A percentile compares a stretch with the other conserved stretches of the same genome.
phyloP scores from a whole-genome alignment of 2,797 vertebrate species.

The Hypotaenidia okinawae region DNA sequence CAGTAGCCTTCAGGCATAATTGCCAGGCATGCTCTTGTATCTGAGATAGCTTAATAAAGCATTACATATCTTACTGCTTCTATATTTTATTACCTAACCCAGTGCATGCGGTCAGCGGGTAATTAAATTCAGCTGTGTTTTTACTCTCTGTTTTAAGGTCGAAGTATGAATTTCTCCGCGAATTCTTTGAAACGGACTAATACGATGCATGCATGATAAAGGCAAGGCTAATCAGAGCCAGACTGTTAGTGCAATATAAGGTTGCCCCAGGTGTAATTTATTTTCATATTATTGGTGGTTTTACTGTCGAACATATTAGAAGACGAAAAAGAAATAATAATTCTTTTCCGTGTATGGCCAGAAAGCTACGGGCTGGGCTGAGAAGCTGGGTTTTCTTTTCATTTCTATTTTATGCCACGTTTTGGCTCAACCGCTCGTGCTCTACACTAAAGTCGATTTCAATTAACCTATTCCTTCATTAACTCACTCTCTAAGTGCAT shows the following conservation, averaged over 20 bases:
- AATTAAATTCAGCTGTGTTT: constrained; percentile 99
- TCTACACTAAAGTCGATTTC: constrained; percentile 40
- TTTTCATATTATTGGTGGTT: constrained; percentile 78
- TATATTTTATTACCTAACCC: constrained; percentile 90
- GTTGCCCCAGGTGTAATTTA: constrained; percentile 84
- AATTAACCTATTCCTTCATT: constrained; percentile 73
- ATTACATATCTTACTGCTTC: constrained; percentile 95
- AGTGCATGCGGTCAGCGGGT: constrained; percentile 91
- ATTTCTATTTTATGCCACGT: constrained; percentile 67
- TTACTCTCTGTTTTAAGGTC: constrained; percentile 86
- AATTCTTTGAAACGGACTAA: constrained; percentile 88
- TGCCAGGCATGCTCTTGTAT: constrained; percentile 88
- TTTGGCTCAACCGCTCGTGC: neutral
- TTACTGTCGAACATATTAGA: constrained; percentile 75
- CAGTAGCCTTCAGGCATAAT: constrained; percentile 92
- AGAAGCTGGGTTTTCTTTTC: constrained; percentile 66
- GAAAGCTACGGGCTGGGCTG: constrained; percentile 44
- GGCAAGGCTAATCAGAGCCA: constrained; percentile 84
- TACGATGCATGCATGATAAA: constrained; percentile 87
- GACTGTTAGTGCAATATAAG: constrained; percentile 80
- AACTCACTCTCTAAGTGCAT: constrained; percentile 62
- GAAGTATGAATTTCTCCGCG: constrained; percentile 82
- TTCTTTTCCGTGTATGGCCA: constrained; percentile 63
- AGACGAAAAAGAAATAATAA: constrained; percentile 74
- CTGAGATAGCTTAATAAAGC: constrained; percentile 97